These are phyloP conservation scores for Fregetta grallaria DNA, from an alignment of 2,113 vertebrate genomes.

Conservation along the genomic window DNA sequence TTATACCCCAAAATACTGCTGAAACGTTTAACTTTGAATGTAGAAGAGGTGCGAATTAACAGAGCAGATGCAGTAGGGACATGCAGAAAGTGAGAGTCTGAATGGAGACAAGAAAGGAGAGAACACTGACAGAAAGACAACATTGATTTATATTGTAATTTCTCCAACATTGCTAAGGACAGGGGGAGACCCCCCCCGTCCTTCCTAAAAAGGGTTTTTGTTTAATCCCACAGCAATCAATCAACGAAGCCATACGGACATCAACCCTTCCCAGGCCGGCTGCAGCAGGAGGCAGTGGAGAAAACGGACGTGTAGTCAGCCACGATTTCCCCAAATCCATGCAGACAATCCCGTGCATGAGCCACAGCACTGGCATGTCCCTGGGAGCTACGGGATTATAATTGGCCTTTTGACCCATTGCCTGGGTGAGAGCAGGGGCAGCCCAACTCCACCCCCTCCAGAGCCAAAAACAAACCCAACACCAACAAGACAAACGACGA, in stretches of 20 bases:
- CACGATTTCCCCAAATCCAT: constrained; percentile 98
- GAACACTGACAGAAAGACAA: not conserved
- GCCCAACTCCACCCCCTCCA: constrained; percentile 75
- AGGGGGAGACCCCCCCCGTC: constrained; percentile 78
- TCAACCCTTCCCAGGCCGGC: constrained; percentile 91
- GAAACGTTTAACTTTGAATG: not conserved
- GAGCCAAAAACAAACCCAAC: constrained; percentile 85
- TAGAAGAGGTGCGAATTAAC: not conserved
- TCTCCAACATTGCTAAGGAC: constrained; percentile 68
- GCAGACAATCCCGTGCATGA: constrained; percentile 98
- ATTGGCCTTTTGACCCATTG: constrained; percentile 76
- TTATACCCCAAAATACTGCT: constrained; percentile 5
- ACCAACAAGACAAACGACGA: constrained; percentile 52
- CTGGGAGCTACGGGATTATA: constrained; percentile 97
- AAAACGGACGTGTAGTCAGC: constrained; percentile 95
- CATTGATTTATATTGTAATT: not conserved
- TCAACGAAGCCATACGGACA: constrained; percentile 96
- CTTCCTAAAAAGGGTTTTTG: constrained; percentile 86
- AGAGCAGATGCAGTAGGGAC: not conserved
- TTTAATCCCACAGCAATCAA: constrained; percentile 92
- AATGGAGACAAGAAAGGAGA: not conserved
- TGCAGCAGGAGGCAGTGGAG: constrained; percentile 87
- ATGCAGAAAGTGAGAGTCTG: not conserved
- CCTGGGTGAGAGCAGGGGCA: constrained; percentile 73
- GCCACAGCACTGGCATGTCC: constrained; percentile 95